Evolutionary conservation across 2,888 invertebrate species (phyloP), one percentile per base, ranked within the genome.

Genomic region (Escarpia spicata): DNA sequence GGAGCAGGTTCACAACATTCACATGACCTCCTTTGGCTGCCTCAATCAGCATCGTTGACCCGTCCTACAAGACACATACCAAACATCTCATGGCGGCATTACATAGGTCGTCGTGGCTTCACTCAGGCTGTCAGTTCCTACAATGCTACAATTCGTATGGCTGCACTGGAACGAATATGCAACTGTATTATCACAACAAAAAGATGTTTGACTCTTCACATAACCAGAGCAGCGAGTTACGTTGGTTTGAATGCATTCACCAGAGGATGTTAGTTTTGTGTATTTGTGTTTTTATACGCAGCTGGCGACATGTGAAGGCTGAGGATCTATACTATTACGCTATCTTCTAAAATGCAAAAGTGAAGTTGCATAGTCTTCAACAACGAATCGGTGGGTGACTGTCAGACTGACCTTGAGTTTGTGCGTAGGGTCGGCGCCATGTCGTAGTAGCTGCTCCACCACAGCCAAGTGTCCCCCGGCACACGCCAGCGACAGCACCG

Each of bases 21-120:
- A 99, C 99, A 97, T 99, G 99, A 0, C 99, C 99, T 92, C 99
- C 99, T 97, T 99, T 99, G 92, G 99, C 98, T 92, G 99, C 99
- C 97, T 99, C 99, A 95, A 99, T 99, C 95, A 99, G 97, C 98
- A 99, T 99, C 92, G 99, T 99, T 93, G 99, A 99, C 96, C 99
- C 99, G 97, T 99, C 99, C 97, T 98, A 95, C 26, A 96, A 95
- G 92, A 92, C n/a, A 94, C 93, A 92, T 98, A 9, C n/a, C 44
- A 58, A 92, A 43, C 75, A 75, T 3, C 6, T 26, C 19, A n/a
- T 4, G 1, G 75, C 15, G 60, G 26, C 60, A 1, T 10, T 9
- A 52, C 37, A 37, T 37, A 52, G 52, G 1, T 52, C 9, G 52
- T 3, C 2, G 75, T 1, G 60, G 26, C 60, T 60, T 60, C 60